A percentile compares a stretch with the other conserved stretches of the same genome.
Conservation (phyloP, 1,140 invertebrate species). For the Brachystomella parvula region DNA sequence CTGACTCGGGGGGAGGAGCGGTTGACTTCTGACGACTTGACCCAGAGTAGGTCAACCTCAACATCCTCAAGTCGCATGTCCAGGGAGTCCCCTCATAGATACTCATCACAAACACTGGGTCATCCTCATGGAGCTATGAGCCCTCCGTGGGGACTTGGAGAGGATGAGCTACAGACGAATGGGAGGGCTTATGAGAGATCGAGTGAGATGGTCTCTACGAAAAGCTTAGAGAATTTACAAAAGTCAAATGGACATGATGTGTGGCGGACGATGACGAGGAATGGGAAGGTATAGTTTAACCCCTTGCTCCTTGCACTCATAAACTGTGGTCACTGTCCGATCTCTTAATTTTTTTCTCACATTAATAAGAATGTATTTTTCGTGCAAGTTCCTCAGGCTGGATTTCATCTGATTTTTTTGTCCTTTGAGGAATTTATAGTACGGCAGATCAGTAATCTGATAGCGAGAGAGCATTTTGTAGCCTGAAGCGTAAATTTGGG, state of each 20-base stretch:
- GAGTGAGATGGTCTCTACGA: constrained; percentile 45
- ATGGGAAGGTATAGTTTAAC: constrained; percentile 8
- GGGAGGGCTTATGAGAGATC: constrained; percentile 43
- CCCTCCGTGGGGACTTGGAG: constrained; percentile 37
- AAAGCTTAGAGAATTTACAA: constrained; percentile 45
- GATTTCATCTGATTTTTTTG: no score
- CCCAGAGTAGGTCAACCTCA: neutral
- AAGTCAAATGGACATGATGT: constrained; percentile 13
- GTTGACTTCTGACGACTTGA: neutral
- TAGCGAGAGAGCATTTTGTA: no score
- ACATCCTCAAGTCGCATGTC: neutral
- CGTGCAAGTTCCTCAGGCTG: no score
- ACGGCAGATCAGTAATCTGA: no score
- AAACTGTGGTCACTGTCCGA: no score
- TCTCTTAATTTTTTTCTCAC: no score
- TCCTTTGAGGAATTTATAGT: no score
- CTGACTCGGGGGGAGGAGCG: constrained; percentile 72
- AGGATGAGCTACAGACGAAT: constrained; percentile 39
- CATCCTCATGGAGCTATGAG: constrained; percentile 32
- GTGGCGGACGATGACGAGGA: constrained; percentile 50
- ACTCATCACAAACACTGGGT: neutral
- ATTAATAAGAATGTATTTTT: no score
- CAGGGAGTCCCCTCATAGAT: no score
- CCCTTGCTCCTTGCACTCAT: no score
- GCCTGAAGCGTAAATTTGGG: no score